These are phyloP conservation scores for Antheraea assamensis DNA, from an alignment of 2,888 invertebrate genomes.

Conservation along the genomic window DNA sequence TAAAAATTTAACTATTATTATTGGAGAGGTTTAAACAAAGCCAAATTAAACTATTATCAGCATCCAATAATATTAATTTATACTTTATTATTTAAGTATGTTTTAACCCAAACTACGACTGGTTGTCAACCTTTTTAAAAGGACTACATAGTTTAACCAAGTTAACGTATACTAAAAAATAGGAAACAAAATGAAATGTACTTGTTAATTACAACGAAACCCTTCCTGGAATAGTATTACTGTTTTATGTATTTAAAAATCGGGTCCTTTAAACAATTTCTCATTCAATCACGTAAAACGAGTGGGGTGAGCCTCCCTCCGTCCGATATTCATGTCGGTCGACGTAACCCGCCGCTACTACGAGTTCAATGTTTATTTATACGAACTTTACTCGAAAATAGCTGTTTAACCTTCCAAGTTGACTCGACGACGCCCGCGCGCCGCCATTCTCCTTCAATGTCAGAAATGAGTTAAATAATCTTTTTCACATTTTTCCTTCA, in stretches of 20 bases:
- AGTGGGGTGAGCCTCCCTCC: conserved; percentile 52
- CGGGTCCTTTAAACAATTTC: conserved; percentile 69
- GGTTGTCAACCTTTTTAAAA: no score
- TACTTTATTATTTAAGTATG: no score
- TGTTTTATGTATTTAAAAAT: conserved; percentile 46
- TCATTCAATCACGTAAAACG: conserved; percentile 74
- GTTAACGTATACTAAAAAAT: not conserved
- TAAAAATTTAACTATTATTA: no score
- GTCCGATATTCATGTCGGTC: conserved; percentile 56
- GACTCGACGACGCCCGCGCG: conserved; percentile 6
- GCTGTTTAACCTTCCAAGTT: conserved; percentile 24
- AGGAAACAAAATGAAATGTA: not conserved
- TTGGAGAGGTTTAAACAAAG: no score
- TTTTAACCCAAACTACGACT: no score
- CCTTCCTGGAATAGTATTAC: not conserved
- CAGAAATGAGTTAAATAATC: not conserved
- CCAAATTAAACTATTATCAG: no score
- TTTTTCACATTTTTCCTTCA: not conserved
- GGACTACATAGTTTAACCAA: no score
- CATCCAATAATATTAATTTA: no score
- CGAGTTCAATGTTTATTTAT: conserved; percentile 40
- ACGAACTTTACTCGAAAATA: conserved; percentile 31
- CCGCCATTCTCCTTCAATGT: conserved; percentile 14
- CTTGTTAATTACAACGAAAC: not conserved
- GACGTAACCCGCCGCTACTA: conserved; percentile 56